Conservation (phyloP, 2,888 invertebrate species). For the Mesorhabditis belari region DNA sequence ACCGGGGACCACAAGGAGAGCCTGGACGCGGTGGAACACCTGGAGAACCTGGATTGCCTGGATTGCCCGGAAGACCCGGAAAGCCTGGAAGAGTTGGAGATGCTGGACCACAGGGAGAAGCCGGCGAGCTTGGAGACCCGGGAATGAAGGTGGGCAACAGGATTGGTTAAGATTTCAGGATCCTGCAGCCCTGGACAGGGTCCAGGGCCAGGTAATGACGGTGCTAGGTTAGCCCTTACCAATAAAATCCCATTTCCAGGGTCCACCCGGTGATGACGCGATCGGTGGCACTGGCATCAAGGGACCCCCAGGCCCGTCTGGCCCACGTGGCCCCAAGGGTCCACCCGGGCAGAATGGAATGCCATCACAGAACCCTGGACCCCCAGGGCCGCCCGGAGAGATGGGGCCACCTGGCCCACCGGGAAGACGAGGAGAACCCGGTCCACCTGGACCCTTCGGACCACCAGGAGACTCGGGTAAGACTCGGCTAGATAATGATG, state of each 20-base stretch:
- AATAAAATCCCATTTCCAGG: conserved; percentile 26
- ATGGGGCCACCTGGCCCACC: conserved; percentile 45
- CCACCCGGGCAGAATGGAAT: conserved; percentile 49
- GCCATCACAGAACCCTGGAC: conserved; percentile 48
- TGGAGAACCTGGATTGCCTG: conserved; percentile 45
- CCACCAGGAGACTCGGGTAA: conserved; percentile 43
- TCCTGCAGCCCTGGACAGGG: too few relatives aligned
- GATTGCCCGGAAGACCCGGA: conserved; percentile 12
- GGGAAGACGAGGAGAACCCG: conserved; percentile 50
- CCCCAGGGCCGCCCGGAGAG: conserved; percentile 48
- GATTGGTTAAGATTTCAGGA: too few relatives aligned
- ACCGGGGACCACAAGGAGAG: conserved; percentile 50
- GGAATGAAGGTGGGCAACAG: conserved; percentile 41
- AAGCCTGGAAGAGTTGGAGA: conserved; percentile 45
- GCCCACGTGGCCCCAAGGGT: conserved; percentile 50
- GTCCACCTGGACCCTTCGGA: conserved; percentile 46
- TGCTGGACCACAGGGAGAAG: conserved; percentile 40
- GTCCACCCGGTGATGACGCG: conserved; percentile 51
- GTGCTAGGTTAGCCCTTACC: conserved; percentile 34
- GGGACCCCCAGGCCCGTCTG: conserved; percentile 50
- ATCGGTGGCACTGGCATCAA: conserved; percentile 52
- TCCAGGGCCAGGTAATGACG: too few relatives aligned
- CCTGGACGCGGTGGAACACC: conserved; percentile 42
- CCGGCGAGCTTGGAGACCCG: conserved; percentile 49
- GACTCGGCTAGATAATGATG: too few relatives aligned